Conservation (phyloP, 2,113 vertebrate genomes). For the Thalassoma bifasciatum region DNA sequence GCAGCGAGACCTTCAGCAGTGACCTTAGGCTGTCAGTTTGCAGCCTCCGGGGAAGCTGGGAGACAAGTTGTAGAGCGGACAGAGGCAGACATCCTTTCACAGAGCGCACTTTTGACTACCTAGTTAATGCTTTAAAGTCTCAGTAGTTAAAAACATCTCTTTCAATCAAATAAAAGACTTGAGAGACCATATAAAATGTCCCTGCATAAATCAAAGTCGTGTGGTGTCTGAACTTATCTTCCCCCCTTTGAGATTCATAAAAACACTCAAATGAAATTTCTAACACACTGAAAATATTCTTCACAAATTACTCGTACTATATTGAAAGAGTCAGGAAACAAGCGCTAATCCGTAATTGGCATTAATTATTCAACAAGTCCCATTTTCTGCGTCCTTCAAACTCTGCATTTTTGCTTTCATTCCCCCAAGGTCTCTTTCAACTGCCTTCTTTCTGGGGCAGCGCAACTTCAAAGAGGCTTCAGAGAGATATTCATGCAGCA, state of each 20-base stretch:
- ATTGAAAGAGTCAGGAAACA: slow-evolving; percentile 32
- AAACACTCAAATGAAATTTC: not conserved
- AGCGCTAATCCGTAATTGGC: slow-evolving; percentile 29
- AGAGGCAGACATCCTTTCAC: slow-evolving; percentile 16
- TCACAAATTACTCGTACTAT: slow-evolving; percentile 8
- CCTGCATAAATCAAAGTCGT: not conserved
- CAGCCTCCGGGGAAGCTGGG: slow-evolving; percentile 37
- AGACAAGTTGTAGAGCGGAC: slow-evolving; percentile 39
- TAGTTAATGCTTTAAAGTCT: not conserved
- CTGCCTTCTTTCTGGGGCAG: slow-evolving; percentile 67
- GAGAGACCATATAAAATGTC: not conserved
- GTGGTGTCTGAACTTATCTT: not conserved
- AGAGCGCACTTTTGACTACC: slow-evolving; percentile 23
- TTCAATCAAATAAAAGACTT: not conserved
- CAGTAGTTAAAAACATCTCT: not conserved
- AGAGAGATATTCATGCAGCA: slow-evolving; percentile 63
- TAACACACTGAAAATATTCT: slow-evolving; percentile 21
- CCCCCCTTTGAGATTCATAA: not conserved
- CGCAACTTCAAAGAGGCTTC: slow-evolving; percentile 68
- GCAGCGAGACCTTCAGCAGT: slow-evolving; percentile 52
- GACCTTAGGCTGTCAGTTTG: slow-evolving; percentile 56
- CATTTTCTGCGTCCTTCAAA: slow-evolving; percentile 57
- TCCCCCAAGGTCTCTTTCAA: slow-evolving; percentile 40
- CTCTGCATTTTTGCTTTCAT: slow-evolving; percentile 51
- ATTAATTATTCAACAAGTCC: slow-evolving; percentile 65